Percentiles rank a stretch among this genome's conserved stretches.
Conservation (phyloP, 2,888 invertebrate genomes). For the Eupithecia pulchellata region DNA sequence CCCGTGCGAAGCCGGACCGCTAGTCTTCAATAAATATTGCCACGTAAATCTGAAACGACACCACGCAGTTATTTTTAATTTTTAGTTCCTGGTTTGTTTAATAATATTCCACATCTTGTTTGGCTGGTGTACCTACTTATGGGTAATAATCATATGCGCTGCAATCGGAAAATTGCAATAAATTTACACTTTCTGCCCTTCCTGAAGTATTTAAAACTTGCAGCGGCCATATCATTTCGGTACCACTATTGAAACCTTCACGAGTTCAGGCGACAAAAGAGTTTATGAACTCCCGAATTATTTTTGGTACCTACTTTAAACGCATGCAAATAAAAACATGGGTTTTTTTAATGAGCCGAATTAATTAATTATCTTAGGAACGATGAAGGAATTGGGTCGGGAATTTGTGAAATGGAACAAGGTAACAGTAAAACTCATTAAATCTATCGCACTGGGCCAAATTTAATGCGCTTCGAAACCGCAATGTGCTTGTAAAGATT, state of each 20-base stretch:
- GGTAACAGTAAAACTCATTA: conserved; percentile 25
- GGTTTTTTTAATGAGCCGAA: conserved; percentile 42
- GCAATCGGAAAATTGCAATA: too few relatives aligned
- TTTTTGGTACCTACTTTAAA: conserved; percentile 18
- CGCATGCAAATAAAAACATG: conserved; percentile 41
- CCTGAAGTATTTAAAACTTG: conserved; percentile 5
- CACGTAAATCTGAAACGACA: too few relatives aligned
- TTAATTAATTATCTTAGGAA: conserved; percentile 33
- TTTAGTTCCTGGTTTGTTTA: too few relatives aligned
- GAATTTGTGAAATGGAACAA: conserved; percentile 37
- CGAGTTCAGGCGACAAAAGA: conserved; percentile 4
- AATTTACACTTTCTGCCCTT: not conserved
- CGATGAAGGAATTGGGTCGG: conserved; percentile 35
- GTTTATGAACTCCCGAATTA: conserved; percentile 7
- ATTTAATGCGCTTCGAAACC: not conserved
- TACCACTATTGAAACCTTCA: conserved; percentile 6
- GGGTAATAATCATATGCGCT: too few relatives aligned
- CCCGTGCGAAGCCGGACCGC: too few relatives aligned
- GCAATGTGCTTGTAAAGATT: not conserved
- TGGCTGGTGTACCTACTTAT: too few relatives aligned
- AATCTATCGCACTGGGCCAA: not conserved
- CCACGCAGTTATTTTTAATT: too few relatives aligned
- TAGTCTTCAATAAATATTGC: too few relatives aligned
- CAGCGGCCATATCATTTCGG: not conserved
- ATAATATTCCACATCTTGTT: too few relatives aligned